Percentiles rank a stretch among this genome's conserved stretches.
phyloP scores from a whole-genome alignment of 2,113 vertebrate genomes.

The Isichthys henryi region DNA sequence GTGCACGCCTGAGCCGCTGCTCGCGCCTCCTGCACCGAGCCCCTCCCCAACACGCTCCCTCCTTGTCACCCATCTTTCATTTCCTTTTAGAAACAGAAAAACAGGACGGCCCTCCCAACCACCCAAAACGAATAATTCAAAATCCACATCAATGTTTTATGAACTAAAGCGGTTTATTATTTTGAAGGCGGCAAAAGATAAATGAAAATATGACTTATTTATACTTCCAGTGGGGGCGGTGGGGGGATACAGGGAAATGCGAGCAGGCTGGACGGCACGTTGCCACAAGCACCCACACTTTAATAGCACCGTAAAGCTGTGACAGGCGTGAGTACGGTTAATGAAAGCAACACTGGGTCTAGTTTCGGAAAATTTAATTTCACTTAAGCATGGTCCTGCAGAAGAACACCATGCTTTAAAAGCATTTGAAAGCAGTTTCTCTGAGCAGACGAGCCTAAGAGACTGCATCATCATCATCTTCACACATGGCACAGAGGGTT shows the following conservation, averaged over 20 bases:
- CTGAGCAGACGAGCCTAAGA: conserved; percentile 24
- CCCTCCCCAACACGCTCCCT: conserved; percentile 29
- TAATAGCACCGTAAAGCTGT: conserved; percentile 12
- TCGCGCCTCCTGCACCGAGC: conserved; percentile 28
- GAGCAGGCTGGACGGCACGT: conserved; percentile 25
- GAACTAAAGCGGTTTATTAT: conserved; percentile 44
- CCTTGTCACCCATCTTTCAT: conserved; percentile 40
- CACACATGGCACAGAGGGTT: neutral
- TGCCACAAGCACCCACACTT: conserved; percentile 26
- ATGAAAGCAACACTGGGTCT: conserved; percentile 17
- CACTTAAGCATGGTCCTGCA: conserved; percentile 16
- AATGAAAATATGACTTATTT: conserved; percentile 52
- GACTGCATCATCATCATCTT: neutral
- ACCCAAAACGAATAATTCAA: conserved; percentile 42
- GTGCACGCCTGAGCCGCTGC: neutral
- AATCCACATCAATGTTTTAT: conserved; percentile 43
- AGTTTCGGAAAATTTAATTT: conserved; percentile 23
- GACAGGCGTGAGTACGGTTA: neutral
- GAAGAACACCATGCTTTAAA: conserved; percentile 6
- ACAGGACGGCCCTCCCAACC: conserved; percentile 26
- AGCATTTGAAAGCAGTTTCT: neutral
- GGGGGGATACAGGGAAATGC: conserved; percentile 27
- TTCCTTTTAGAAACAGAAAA: conserved; percentile 41
- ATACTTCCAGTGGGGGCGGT: conserved; percentile 36
- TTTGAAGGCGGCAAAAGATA: conserved; percentile 45